Evolutionary conservation across 2,888 invertebrate species (phyloP).

Genomic region (Metellina segmentata): DNA sequence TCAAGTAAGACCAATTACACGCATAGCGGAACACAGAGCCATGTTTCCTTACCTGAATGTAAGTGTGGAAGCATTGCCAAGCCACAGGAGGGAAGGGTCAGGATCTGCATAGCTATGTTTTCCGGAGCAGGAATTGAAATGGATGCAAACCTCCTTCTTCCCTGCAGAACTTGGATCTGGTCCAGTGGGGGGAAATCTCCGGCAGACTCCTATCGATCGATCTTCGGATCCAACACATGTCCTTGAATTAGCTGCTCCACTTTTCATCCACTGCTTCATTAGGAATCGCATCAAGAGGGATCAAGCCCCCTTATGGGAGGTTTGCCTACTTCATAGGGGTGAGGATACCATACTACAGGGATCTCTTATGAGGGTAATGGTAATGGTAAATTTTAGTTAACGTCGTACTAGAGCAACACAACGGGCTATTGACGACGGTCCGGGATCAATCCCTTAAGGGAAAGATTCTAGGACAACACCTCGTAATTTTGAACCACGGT

Average conservation of each 20-base stretch:
- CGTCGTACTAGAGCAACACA: no score
- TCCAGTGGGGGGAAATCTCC: slow-evolving; percentile 36
- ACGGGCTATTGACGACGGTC: no score
- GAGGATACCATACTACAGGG: no score
- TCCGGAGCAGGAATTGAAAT: not conserved
- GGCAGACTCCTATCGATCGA: slow-evolving; percentile 55
- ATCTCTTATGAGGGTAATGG: no score
- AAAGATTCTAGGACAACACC: no score
- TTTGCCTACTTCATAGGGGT: no score
- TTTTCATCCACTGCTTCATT: not conserved
- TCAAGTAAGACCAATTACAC: no score
- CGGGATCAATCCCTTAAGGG: no score
- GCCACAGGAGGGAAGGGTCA: not conserved
- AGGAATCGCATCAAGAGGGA: not conserved
- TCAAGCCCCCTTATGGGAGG: no score
- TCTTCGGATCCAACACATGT: slow-evolving; percentile 31
- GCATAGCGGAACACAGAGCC: no score
- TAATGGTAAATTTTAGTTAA: no score
- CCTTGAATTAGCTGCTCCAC: slow-evolving; percentile 36
- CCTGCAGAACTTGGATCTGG: slow-evolving; percentile 51
- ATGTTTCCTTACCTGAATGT: not conserved
- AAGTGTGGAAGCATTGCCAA: not conserved
- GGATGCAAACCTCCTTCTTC: slow-evolving; percentile 35
- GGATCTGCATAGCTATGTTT: not conserved
- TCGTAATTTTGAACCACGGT: no score